Base-by-base conservation (phyloP, 2,888 invertebrate genomes). In the Synergus gifuensis region DNA sequence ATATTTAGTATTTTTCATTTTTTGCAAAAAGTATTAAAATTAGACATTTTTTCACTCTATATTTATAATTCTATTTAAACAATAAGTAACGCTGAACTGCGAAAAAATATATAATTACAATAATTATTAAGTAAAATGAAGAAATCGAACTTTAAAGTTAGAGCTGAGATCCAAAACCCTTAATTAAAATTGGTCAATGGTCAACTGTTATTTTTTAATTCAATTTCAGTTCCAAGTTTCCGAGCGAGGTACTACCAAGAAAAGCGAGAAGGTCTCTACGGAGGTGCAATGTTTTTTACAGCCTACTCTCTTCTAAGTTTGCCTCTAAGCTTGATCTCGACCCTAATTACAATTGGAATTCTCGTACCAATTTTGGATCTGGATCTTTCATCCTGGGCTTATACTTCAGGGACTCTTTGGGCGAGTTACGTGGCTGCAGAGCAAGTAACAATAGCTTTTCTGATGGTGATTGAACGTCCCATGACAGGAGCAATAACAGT, bases 231-330 rank as follows among this genome's bases (percentile, higher is more conserved):
- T 93, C 96, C 97, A 4, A 95, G 95, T 49, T 97, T 97, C 92
- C 94, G 98, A n/a, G 97, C 97, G n/a, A 94, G 97, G 62, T 98
- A 98, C 92, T 98, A 97, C 85, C 98, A 98, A 90, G 98, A 98
- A 89, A 95, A 96, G 0, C 95, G 98, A 77, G 98, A 98, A 91
- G 98, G 98, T 0, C 93, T 97, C 0, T 98, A 98, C 91, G 96
- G 97, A 4, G 98, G 98, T 0, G 96, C 97, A 0, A 95, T 97
- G 83, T 94, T 98, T 87, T 93, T 98, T 0, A 93, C 97, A 0
- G 96, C 97, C 0, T 97, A 97, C 92, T 96, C 96, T 83, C 92
- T 97, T 3, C 95, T 97, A 16, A 96, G 97, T 0, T 92, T 98
- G 79, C 98, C 98, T 0, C 95, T 98, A 89, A 97, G 97, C 0